Evolutionary conservation across 2,797 vertebrate species (phyloP).

Genomic region (Molossus alvarezi): DNA sequence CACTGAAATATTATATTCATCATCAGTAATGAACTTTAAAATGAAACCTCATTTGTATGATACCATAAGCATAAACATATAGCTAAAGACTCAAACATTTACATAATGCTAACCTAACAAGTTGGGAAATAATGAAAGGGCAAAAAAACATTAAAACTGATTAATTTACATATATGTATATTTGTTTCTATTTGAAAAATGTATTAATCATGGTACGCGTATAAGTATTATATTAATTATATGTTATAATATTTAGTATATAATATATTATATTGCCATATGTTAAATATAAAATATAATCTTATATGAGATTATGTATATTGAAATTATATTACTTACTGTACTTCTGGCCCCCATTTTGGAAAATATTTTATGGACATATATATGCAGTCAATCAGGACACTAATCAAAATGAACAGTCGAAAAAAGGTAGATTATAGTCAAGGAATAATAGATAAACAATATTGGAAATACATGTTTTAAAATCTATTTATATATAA

Average conservation of each 20-base stretch:
- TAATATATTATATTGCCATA: not conserved
- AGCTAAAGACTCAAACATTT: slow-evolving; percentile 1
- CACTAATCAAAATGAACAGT: slow-evolving; percentile 93
- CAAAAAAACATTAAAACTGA: not conserved
- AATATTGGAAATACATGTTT: not conserved
- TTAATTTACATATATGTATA: not conserved
- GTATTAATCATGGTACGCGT: not conserved
- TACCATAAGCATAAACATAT: not conserved
- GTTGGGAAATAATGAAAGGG: not conserved
- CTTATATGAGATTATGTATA: not conserved
- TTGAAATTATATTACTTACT: slow-evolving; percentile 77
- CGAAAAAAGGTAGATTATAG: slow-evolving; percentile 91
- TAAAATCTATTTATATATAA: not conserved
- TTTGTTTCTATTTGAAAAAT: slow-evolving; percentile 3
- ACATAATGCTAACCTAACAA: not conserved
- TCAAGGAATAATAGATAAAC: slow-evolving; percentile 91
- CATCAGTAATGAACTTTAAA: not conserved
- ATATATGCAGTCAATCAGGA: slow-evolving; percentile 93
- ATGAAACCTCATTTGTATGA: not conserved
- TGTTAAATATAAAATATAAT: slow-evolving; percentile 49
- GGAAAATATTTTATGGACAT: slow-evolving; percentile 88
- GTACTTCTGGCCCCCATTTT: slow-evolving; percentile 49
- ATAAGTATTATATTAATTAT: not conserved
- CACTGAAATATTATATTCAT: not conserved
- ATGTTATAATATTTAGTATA: not conserved